Base-by-base conservation (phyloP, 2,888 invertebrate genomes). In the Ochlodes sylvanus region DNA sequence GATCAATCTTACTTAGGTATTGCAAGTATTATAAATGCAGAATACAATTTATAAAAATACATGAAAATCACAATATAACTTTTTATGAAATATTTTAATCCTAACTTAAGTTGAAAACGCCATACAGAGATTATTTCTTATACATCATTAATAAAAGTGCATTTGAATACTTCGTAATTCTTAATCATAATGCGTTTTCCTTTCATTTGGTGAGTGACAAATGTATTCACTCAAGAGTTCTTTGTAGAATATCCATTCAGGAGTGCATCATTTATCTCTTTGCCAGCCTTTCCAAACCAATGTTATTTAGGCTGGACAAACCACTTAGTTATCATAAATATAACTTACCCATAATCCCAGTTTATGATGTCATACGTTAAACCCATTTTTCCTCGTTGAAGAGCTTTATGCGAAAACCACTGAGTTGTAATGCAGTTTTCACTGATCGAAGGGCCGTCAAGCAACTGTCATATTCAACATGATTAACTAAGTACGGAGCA, bases 171-270 rank as follows among this genome's bases (percentile, higher is more conserved):
- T 47, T 47, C n/a, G 5, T n/a, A 42, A 47, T 17, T 47, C 17
- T 47, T 47, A 47, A 47, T 47, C 15, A 47, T 47, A 47, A 17
- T 47, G 47, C 47, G 17, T 47, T 44, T 44, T 17, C 47, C 47
- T 17, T 47, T 47, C 50, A 50, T 50, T 50, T 50, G 50, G 19
- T n/a, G 47, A 17, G 47, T 47, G 47, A 47, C 47, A 47, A 47
- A 47, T 47, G 38, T 38, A 12, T 1, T 12, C 9, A 1, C 38
- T 10, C 9, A 38, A 9, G 0, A 12, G 34, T 34, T 7, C 9
- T 7, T 34, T 34, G 38, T 38, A 12, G 10, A 38, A 38, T 12
- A 3, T 38, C 12, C 47, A 17, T 17, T 47, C 15, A 47, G 7
- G 5, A 47, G 47, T 17, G 17, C 17, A 47, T 47, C 15, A 47